phyloP scores from a whole-genome alignment of 2,113 vertebrate species.

The Cinclus mexicanus region DNA sequence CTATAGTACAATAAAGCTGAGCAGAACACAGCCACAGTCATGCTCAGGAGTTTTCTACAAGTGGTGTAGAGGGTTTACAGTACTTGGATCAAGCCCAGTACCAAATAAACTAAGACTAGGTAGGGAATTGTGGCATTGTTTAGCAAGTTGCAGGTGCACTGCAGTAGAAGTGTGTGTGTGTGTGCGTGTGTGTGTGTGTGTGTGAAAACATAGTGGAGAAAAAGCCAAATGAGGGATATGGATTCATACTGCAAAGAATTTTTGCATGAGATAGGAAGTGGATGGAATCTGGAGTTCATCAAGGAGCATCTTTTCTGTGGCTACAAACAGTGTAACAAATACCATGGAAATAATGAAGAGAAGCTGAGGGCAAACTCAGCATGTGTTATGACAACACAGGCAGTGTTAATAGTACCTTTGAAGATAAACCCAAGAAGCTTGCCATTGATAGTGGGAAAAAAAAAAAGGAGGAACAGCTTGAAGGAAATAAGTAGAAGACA shows the following conservation, averaged over 20 bases:
- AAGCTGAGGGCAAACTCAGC: background rate
- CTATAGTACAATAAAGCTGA: background rate
- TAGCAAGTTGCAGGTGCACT: background rate
- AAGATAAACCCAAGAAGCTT: background rate
- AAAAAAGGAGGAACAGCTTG: background rate
- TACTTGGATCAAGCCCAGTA: background rate
- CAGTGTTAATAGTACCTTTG: background rate
- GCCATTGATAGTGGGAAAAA: background rate
- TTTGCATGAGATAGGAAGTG: background rate
- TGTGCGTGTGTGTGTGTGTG: accelerated
- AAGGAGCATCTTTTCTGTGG: background rate
- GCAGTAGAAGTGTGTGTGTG: background rate
- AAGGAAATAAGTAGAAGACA: background rate
- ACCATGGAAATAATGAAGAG: background rate
- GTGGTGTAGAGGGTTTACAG: background rate
- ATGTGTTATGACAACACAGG: background rate
- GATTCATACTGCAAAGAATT: background rate
- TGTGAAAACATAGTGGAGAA: background rate
- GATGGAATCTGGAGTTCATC: background rate
- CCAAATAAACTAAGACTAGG: background rate
- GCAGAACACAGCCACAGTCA: background rate
- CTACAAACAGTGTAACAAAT: background rate
- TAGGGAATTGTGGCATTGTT: background rate
- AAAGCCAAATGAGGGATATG: background rate
- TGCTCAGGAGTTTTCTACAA: background rate